Conservation (phyloP, 2,888 invertebrate species). For the Hyposoter dolosus region DNA sequence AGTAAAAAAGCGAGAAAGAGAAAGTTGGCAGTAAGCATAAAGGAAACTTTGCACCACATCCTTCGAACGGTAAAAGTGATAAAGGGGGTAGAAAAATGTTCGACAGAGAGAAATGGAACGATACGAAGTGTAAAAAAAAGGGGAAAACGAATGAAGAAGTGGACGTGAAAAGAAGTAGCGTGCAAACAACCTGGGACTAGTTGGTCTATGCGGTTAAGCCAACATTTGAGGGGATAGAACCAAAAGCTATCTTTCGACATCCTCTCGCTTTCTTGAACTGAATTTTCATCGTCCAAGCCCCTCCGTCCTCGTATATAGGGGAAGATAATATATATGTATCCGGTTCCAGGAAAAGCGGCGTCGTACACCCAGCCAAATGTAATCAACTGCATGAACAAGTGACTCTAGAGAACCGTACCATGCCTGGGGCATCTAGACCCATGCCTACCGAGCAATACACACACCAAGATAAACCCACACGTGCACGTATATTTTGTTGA, state of each 20-base stretch:
- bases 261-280: slow-evolving; percentile 19
- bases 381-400: slow-evolving; percentile 82
- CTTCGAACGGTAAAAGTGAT: slow-evolving; percentile 5
- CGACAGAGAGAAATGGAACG: neutral
- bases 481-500: slow-evolving; percentile 24
- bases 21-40: slow-evolving; percentile 43
- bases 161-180: slow-evolving; percentile 52
- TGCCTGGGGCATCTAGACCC: slow-evolving; percentile 70
- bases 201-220: slow-evolving; percentile 58
- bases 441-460: slow-evolving; percentile 40
- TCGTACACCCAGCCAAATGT: slow-evolving; percentile 71
- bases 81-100: neutral
- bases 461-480: neutral
- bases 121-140: slow-evolving; percentile 9
- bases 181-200: slow-evolving; percentile 63
- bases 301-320: slow-evolving; percentile 1
- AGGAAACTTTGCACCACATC: slow-evolving; percentile 46
- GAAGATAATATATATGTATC: slow-evolving; percentile 50
- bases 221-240: slow-evolving; percentile 48
- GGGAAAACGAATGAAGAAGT: neutral
- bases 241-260: slow-evolving; percentile 45
- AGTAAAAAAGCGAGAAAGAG: slow-evolving; percentile 1
- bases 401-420: slow-evolving; percentile 77
- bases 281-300: slow-evolving; percentile 56
- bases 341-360: slow-evolving; percentile 64